A percentile compares a stretch with the other conserved stretches of the same genome.
Evolutionary conservation across 2,113 vertebrate genomes (phyloP).

Genomic region (Phoxinus phoxinus): DNA sequence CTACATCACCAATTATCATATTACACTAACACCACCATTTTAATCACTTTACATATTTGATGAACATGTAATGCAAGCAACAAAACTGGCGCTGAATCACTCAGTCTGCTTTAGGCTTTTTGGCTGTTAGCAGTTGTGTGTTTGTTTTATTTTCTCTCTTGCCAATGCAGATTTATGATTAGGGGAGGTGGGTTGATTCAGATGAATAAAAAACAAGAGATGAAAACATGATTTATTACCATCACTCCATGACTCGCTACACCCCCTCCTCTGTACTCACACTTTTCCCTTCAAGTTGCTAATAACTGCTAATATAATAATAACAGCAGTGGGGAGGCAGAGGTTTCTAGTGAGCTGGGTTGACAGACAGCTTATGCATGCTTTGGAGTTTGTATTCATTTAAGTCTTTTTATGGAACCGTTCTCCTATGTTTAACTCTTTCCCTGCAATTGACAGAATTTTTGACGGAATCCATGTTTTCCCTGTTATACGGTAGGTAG

Average conservation of each 20-base stretch:
- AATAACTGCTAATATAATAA: slow-evolving; percentile 78
- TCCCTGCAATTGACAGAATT: no score
- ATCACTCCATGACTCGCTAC: slow-evolving; percentile 39
- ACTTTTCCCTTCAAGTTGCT: slow-evolving; percentile 59
- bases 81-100: slow-evolving; percentile 6
- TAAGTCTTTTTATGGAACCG: not conserved
- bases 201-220: slow-evolving; percentile 45
- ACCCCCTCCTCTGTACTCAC: not conserved
- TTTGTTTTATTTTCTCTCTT: slow-evolving; percentile 16
- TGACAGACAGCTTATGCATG: slow-evolving; percentile 49
- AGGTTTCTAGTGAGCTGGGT: slow-evolving; percentile 34
- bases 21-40: slow-evolving; percentile 25
- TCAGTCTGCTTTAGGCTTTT: slow-evolving; percentile 3
- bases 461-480: no score
- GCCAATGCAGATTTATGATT: slow-evolving; percentile 26
- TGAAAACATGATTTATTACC: slow-evolving; percentile 63
- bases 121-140: slow-evolving; percentile 3
- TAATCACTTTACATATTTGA: slow-evolving; percentile 29
- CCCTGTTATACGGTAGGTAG: no score
- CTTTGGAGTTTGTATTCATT: not conserved
- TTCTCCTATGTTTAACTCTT: slow-evolving; percentile 23
- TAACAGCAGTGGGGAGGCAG: slow-evolving; percentile 61
- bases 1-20: not conserved
- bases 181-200: not conserved
- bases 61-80: slow-evolving; percentile 30